phyloP scores from a whole-genome alignment of 2,797 vertebrate genomes.

The Valencia hispanica region DNA sequence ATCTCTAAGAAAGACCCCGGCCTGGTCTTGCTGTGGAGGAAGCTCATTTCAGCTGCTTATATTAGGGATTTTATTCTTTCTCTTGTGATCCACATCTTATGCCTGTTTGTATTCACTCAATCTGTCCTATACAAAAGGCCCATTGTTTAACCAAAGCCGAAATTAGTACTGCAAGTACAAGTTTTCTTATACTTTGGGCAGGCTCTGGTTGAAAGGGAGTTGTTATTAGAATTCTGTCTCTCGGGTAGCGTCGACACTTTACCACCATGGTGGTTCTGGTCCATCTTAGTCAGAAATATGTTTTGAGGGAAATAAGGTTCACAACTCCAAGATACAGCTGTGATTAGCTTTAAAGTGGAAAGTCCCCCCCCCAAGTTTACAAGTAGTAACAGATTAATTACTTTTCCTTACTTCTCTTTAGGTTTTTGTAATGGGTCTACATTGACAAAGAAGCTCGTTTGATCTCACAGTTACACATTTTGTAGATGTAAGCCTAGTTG shows the following conservation, averaged over 20 bases:
- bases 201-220: background rate
- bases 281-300: too few relatives aligned
- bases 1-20: background rate
- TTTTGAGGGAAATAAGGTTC: conserved; percentile 11
- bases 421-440: conserved; percentile 14
- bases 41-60: background rate
- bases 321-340: conserved; percentile 39
- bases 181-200: background rate
- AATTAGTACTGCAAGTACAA: too few relatives aligned
- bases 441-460: background rate
- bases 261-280: background rate
- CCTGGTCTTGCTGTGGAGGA: background rate
- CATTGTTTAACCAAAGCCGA: background rate
- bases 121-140: background rate
- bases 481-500: conserved; percentile 8
- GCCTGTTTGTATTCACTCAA: background rate
- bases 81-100: background rate
- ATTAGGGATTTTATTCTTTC: too few relatives aligned
- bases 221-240: background rate
- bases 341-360: conserved; percentile 59
- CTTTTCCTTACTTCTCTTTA: conserved; percentile 42
- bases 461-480: conserved; percentile 9
- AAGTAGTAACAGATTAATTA: conserved; percentile 67
- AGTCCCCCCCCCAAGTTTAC: conserved; percentile 58
- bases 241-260: background rate